Evolutionary conservation across 2,888 invertebrate genomes (phyloP).

Genomic region (Phaedon cochleariae): DNA sequence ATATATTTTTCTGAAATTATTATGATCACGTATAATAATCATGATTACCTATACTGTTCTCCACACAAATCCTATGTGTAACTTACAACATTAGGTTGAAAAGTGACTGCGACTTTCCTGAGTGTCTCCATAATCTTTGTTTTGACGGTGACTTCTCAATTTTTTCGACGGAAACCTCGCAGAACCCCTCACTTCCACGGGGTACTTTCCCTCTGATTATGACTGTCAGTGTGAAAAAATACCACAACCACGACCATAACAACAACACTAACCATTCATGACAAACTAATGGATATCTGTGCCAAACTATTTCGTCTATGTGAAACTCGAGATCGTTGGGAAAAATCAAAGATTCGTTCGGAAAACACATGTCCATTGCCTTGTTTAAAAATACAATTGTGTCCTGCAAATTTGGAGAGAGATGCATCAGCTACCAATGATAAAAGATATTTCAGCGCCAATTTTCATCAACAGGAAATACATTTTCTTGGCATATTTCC

Average conservation of each 20-base stretch:
- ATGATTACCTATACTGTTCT: constrained; percentile 1
- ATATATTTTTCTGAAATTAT: neutral
- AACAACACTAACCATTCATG: neutral
- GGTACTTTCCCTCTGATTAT: neutral
- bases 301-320: neutral
- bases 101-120: constrained; percentile 31
- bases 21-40: neutral
- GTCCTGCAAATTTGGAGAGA: neutral
- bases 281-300: neutral
- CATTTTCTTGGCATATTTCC: neutral
- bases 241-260: neutral
- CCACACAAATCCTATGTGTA: neutral
- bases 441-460: constrained; percentile 15
- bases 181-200: neutral
- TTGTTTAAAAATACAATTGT: neutral
- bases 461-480: neutral
- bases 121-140: constrained; percentile 18
- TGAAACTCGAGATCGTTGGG: constrained; percentile 13
- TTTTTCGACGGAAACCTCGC: neutral
- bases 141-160: constrained; percentile 7
- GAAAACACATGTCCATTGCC: constrained; percentile 25
- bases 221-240: neutral
- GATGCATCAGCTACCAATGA: neutral
- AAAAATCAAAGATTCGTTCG: constrained; percentile 27
- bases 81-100: constrained; percentile 34